Base-by-base conservation (phyloP, 1,140 invertebrate species). In the Pentalonia nigronervosa region DNA sequence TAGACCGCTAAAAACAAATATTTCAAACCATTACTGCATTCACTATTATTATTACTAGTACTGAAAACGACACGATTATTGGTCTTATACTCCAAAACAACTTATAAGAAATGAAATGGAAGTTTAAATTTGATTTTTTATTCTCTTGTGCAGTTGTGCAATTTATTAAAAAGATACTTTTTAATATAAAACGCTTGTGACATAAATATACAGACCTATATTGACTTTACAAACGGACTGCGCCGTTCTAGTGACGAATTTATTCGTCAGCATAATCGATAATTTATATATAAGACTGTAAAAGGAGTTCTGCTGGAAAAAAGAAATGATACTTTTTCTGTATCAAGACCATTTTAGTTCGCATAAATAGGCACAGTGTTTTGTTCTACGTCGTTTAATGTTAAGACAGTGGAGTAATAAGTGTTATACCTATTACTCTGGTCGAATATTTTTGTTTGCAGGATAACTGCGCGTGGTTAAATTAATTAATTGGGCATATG, bases 131-230 rank as follows among this genome's bases (percentile, higher is more conserved):
- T 67, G 9, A 0, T 67, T 30, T 67, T 67, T 30, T 56, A 0
- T 53, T 53, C 50, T 14, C 60, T 67, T 67, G 25, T 76, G 60
- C 11, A 17, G n/a, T 76, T 76, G 25, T 76, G 60, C 11, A 17
- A 76, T 76, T 76, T 76, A 76, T 76, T n/a, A 76, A 76, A 67
- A 76, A 76, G 60, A 76, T 76, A 76, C 60, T n/a, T 34, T 76
- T 76, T 76, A 76, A 76, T 76, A 76, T n/a, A n/a, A 76, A 67
- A 34, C 60, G n/a, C 17, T 23, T 21, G 60, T n/a, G 30, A 76
- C 60, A n/a, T 76, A n/a, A 76, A 76, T 76, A 76, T 67, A n/a
- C 30, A 34, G 30, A 34, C 60, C 14, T 76, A 76, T 76, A 76
- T 76, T 34, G 60, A 76, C 60, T 76, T 76, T 76, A n/a, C 60